Conservation (phyloP, 2,888 invertebrate genomes). For the Trichogramma evanescens region DNA sequence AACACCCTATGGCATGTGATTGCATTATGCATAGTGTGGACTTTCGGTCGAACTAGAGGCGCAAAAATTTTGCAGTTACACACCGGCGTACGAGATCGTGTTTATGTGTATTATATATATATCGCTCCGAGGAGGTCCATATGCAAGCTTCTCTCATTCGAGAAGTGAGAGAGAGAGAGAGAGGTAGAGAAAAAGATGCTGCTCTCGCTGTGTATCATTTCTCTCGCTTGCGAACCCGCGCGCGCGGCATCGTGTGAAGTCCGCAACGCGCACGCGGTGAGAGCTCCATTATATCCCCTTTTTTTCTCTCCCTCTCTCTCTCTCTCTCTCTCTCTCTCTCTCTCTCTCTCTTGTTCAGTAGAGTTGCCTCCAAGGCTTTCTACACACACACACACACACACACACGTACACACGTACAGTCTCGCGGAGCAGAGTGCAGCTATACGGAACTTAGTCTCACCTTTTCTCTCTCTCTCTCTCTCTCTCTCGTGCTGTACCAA, state of each 20-base stretch:
- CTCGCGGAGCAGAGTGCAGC: constrained; percentile 12
- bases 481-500: constrained; percentile 14
- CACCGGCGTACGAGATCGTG: neutral
- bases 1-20: too few species aligned
- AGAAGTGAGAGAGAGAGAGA: neutral
- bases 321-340: constrained; percentile 19
- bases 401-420: neutral
- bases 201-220: constrained; percentile 41
- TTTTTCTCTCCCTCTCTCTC: constrained; percentile 22
- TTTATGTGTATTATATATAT: neutral
- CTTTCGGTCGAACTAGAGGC: neutral
- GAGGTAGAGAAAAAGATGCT: constrained; percentile 6
- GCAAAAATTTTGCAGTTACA: neutral
- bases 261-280: constrained; percentile 28
- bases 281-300: constrained; percentile 44
- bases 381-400: too few species aligned
- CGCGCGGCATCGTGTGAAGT: constrained; percentile 48
- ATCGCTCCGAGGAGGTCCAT: constrained; percentile 16
- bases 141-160: too few species aligned
- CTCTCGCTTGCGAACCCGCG: constrained; percentile 29
- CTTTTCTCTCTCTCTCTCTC: constrained; percentile 20
- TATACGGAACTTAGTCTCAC: constrained; percentile 5
- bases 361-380: too few species aligned
- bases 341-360: constrained; percentile 7
- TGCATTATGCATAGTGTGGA: too few species aligned